These are phyloP conservation scores for Pseudorectes ferrugineus DNA, from an alignment of 2,113 vertebrate species.

Conservation along the genomic window DNA sequence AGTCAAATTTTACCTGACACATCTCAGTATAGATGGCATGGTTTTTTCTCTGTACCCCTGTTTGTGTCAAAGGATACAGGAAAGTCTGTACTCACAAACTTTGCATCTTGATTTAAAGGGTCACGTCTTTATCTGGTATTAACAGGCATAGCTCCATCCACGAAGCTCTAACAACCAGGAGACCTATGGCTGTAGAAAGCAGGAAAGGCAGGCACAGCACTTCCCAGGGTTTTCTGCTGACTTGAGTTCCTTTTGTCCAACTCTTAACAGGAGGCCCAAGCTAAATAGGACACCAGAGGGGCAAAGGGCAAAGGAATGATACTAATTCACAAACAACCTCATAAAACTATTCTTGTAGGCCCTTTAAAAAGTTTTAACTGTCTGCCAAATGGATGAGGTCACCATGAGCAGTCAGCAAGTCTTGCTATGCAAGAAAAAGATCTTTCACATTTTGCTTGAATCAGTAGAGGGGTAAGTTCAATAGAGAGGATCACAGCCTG, in stretches of 20 bases:
- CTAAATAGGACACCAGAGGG: not conserved
- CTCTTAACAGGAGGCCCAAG: not conserved
- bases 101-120: not conserved
- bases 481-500: not conserved
- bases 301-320: conserved; percentile 7
- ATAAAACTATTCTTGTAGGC: conserved; percentile 8
- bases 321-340: conserved; percentile 21
- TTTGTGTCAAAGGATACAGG: not conserved
- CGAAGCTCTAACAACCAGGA: not conserved
- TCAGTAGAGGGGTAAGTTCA: not conserved
- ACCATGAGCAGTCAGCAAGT: not conserved
- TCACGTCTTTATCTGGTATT: not conserved
- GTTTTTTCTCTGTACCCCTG: not conserved
- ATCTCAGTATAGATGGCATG: too few species aligned
- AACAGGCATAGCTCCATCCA: not conserved
- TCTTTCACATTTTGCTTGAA: not conserved
- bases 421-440: not conserved
- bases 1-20: not conserved
- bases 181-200: not conserved
- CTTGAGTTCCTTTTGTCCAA: not conserved
- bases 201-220: not conserved
- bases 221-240: conserved; percentile 6
- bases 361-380: not conserved
- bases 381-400: conserved; percentile 32
- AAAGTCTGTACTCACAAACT: not conserved